Base-by-base conservation (phyloP, 2,113 vertebrate species). In the Ptychochromis oligacanthus region DNA sequence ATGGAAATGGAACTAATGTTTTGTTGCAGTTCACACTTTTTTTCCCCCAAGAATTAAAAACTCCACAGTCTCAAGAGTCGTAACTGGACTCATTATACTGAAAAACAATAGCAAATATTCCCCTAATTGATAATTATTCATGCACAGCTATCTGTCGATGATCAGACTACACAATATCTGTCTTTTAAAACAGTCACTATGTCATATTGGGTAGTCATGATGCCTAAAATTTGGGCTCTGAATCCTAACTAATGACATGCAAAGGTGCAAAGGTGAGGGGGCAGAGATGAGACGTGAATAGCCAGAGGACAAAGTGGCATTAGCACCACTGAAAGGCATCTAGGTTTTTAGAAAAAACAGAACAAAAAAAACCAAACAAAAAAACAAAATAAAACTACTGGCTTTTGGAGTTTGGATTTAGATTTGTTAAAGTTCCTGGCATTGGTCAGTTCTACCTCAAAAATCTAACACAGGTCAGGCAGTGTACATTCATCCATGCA, bases 1-100 rank as follows among this genome's bases (percentile, higher is more conserved):
- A 49, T 14, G 5, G 15, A 49, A 22, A 62, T 7, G 31, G 36
- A 5, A 36, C 20, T 54, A 1, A n/a, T 62, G 60, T 34, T 20
- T 61, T 61, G 31, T 17, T 34, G 28, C 34, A 49, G 40, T 70
- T 70, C 28, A 31, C 28, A 31, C 28, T 40, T 40, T 40, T 40
- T 12, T 11, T 11, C 7, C 24, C 10, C 28, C 65, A 46, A 52
- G 26, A 72, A 72, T 52, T 54, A 54, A 54, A 52, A 54, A 54
- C 49, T 54, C 49, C 18, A 31, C 15, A 49, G 46, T 49, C 15
- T 6, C 26, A 28, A 0, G 40, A 70, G 43, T 52, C 12, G 22
- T 72, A 72, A 72, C 67, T 72, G 0, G 0, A 6, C 26, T 72
- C 26, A 54, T 52, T 72, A 72, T 52, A 72, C 20, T 31, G 2